Conservation (phyloP, 2,888 invertebrate species). For the Cyrtodaria siliqua region DNA sequence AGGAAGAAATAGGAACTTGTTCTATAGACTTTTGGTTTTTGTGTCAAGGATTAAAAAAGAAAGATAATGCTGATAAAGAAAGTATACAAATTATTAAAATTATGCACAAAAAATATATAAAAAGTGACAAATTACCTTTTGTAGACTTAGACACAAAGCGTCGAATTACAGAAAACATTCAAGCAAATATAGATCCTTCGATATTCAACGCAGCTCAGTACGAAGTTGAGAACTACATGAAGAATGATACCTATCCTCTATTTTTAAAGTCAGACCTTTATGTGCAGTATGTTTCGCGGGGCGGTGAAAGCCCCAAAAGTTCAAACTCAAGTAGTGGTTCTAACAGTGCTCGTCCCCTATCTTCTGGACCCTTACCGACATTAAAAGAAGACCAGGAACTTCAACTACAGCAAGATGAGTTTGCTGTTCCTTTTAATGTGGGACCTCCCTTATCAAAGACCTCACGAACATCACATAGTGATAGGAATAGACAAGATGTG, state of each 20-base stretch:
- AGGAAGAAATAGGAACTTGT: slow-evolving; percentile 82
- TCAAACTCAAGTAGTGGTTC: slow-evolving; percentile 81
- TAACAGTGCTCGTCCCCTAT: slow-evolving; percentile 80
- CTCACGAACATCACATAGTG: slow-evolving; percentile 48
- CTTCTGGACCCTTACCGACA: slow-evolving; percentile 89
- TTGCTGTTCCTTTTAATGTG: slow-evolving; percentile 44
- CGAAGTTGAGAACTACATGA: slow-evolving; percentile 93
- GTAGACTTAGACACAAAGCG: slow-evolving; percentile 93
- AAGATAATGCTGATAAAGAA: slow-evolving; percentile 87
- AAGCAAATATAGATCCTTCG: slow-evolving; percentile 88
- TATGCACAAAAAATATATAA: slow-evolving; percentile 88
- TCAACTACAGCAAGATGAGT: slow-evolving; percentile 53
- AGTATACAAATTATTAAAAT: slow-evolving; percentile 91
- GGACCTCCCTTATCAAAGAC: slow-evolving; percentile 63
- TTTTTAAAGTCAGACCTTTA: slow-evolving; percentile 97
- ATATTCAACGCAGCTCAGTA: slow-evolving; percentile 95
- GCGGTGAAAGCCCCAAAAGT: slow-evolving; percentile 83
- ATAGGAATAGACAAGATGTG: slow-evolving; percentile 58
- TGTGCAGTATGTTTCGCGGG: slow-evolving; percentile 87
- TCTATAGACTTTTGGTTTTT: slow-evolving; percentile 94
- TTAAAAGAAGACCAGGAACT: slow-evolving; percentile 95
- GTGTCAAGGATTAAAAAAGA: slow-evolving; percentile 86
- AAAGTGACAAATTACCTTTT: slow-evolving; percentile 90
- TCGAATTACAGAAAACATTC: slow-evolving; percentile 88
- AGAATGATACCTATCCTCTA: slow-evolving; percentile 95